Evolutionary conservation across 2,888 invertebrate genomes (phyloP).

Genomic region (Eurytoma adleriae): DNA sequence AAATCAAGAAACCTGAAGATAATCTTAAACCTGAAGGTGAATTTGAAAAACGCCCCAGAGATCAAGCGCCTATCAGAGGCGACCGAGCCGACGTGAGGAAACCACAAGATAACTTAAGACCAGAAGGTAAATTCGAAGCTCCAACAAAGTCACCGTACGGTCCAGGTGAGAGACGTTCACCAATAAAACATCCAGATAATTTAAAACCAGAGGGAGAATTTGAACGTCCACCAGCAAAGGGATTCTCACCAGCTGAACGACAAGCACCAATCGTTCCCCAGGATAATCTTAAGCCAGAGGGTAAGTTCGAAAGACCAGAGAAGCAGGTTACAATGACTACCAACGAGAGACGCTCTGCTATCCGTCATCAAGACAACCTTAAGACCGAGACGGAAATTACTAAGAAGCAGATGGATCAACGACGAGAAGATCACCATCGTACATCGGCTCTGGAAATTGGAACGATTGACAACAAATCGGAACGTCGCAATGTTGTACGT

Average conservation of each 20-base stretch:
- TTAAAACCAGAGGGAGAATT: constrained; percentile 77
- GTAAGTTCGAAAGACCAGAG: constrained; percentile 77
- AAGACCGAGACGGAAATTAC: constrained; percentile 67
- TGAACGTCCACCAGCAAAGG: constrained; percentile 49
- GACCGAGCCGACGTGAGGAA: constrained; percentile 71
- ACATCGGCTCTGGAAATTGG: constrained; percentile 56
- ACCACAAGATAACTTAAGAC: constrained; percentile 75
- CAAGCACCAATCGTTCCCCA: constrained; percentile 67
- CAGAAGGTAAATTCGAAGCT: constrained; percentile 76
- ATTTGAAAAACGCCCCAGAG: constrained; percentile 60
- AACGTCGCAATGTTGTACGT: constrained; percentile 41
- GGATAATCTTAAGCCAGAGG: constrained; percentile 76
- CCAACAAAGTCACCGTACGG: constrained; percentile 65
- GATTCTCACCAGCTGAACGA: constrained; percentile 73
- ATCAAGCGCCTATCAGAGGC: constrained; percentile 61
- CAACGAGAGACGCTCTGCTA: constrained; percentile 76
- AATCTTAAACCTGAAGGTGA: constrained; percentile 61
- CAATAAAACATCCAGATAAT: constrained; percentile 77
- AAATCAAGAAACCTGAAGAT: constrained; percentile 79
- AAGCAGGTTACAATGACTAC: constrained; percentile 74
- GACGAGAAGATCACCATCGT: constrained; percentile 64
- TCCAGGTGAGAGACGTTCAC: constrained; percentile 78
- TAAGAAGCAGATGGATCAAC: constrained; percentile 74
- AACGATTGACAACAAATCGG: constrained; percentile 71
- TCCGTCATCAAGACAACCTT: constrained; percentile 76